A percentile compares a stretch with the other conserved stretches of the same genome.
Evolutionary conservation across 2,888 invertebrate genomes (phyloP).

Genomic region (Xanthia icteritia): DNA sequence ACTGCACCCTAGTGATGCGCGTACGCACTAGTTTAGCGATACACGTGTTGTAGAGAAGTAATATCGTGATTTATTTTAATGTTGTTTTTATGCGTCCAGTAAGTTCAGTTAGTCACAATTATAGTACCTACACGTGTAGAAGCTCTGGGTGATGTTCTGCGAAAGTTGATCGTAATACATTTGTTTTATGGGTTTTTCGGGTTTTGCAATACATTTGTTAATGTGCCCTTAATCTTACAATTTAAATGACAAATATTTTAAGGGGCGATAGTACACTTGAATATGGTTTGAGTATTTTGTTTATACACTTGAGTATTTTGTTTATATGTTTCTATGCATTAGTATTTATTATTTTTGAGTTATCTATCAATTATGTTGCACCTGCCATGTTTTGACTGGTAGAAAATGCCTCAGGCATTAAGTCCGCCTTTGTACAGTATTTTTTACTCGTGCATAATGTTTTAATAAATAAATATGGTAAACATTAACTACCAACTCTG

Average conservation of each 20-base stretch:
- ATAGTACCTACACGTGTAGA: not conserved
- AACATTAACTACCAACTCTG: not conserved
- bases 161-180: not conserved
- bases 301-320: too few species aligned
- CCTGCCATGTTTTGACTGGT: too few species aligned
- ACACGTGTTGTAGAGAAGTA: constrained; percentile 2
- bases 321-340: too few species aligned
- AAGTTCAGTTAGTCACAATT: not conserved
- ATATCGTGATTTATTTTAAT: not conserved
- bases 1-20: constrained; percentile 52
- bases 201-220: not conserved
- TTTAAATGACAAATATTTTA: not conserved
- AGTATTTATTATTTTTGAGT: too few species aligned
- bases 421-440: too few species aligned
- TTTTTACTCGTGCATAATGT: too few species aligned
- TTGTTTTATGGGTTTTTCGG: too few species aligned
- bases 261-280: too few species aligned
- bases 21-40: constrained; percentile 12
- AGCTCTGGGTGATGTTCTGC: not conserved
- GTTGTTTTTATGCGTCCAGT: constrained; percentile 5
- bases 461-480: too few species aligned
- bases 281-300: too few species aligned
- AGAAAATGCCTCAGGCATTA: too few species aligned
- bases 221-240: not conserved
- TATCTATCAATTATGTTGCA: too few species aligned